phyloP scores from a whole-genome alignment of 2,888 invertebrate genomes.

The Eretmocerus hayati region DNA sequence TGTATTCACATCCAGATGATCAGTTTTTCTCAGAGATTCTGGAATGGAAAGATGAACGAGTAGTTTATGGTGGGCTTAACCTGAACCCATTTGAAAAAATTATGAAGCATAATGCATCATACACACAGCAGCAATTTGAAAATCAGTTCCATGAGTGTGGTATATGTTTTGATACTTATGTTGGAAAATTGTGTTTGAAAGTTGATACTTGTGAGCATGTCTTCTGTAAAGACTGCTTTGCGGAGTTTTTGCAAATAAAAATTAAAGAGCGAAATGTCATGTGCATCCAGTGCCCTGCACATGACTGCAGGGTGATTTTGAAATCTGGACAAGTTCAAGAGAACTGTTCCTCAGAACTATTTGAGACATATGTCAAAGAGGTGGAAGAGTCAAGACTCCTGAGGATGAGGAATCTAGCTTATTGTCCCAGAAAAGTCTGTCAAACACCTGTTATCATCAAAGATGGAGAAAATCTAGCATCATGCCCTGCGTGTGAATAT shows the following conservation, averaged over 20 bases:
- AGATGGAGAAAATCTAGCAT: slow-evolving; percentile 27
- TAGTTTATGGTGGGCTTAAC: slow-evolving; percentile 19
- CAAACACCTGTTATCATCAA: slow-evolving; percentile 27
- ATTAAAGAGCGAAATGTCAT: slow-evolving; percentile 24
- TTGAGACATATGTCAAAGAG: slow-evolving; percentile 27
- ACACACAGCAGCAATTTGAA: slow-evolving; percentile 21
- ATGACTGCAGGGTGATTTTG: slow-evolving; percentile 24
- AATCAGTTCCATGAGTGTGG: slow-evolving; percentile 24
- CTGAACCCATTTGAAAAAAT: slow-evolving; percentile 26
- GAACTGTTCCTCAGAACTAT: slow-evolving; percentile 27
- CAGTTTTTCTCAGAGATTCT: slow-evolving; percentile 12
- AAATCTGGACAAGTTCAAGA: slow-evolving; percentile 20
- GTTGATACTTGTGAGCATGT: slow-evolving; percentile 27
- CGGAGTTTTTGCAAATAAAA: slow-evolving; percentile 25
- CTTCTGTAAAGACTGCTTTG: slow-evolving; percentile 29
- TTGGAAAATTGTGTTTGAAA: slow-evolving; percentile 27
- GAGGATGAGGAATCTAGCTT: slow-evolving; percentile 29
- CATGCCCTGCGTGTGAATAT: slow-evolving; percentile 30
- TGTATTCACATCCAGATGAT: slow-evolving; percentile 14
- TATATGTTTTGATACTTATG: slow-evolving; percentile 28
- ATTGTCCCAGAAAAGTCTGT: slow-evolving; percentile 31
- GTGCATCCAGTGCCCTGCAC: slow-evolving; percentile 26
- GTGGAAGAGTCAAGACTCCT: slow-evolving; percentile 24
- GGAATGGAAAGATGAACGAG: slow-evolving; percentile 24
- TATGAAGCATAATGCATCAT: slow-evolving; percentile 17